phyloP scores from a whole-genome alignment of 2,797 vertebrate species.

The Silurus aristotelis region DNA sequence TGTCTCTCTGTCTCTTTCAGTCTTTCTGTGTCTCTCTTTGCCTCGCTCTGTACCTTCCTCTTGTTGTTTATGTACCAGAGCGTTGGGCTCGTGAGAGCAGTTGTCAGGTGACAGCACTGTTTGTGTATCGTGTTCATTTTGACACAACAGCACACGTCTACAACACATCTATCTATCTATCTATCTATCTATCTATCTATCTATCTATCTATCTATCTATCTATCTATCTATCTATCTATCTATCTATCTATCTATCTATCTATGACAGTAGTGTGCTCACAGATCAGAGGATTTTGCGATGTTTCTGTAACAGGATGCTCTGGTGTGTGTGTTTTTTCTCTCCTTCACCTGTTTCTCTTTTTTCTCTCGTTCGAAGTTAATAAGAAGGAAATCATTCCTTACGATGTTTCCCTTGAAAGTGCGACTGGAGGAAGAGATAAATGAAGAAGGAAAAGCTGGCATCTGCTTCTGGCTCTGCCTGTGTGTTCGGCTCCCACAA shows the following conservation, averaged over 20 bases:
- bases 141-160: not conserved
- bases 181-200: slow-evolving; percentile 5
- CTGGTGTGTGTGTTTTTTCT: not conserved
- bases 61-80: slow-evolving; percentile 22
- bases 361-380: not conserved
- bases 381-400: not conserved
- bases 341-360: not conserved
- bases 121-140: slow-evolving; percentile 6
- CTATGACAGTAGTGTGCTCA: not conserved
- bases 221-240: slow-evolving; percentile 1
- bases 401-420: not conserved
- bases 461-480: slow-evolving; percentile 26
- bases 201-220: slow-evolving; percentile 9
- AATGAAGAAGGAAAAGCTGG: slow-evolving; percentile 35
- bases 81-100: not conserved
- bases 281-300: no score
- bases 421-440: slow-evolving; percentile 8
- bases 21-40: not conserved
- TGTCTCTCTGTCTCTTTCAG: not conserved
- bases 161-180: no score
- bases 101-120: slow-evolving; percentile 31
- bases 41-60: not conserved
- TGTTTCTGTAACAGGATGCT: no score
- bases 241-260: slow-evolving; percentile 14
- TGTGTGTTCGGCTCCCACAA: slow-evolving; percentile 8